Conservation (phyloP, 64 coral and sea anemone species). For the Stichodactyla helianthus region DNA sequence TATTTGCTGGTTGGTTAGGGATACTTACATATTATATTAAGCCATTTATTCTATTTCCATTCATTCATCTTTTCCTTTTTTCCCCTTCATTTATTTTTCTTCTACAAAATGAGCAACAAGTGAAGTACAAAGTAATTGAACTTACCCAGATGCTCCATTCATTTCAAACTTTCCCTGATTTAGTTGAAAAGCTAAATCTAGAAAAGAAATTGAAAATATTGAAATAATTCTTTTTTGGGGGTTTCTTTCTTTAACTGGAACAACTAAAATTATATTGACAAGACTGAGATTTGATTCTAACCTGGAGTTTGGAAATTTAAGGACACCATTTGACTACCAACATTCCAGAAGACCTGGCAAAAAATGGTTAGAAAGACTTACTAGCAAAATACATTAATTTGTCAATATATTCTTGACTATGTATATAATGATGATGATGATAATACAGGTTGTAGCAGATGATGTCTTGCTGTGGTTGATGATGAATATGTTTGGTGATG, state of each 20-base stretch:
- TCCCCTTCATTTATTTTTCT: too few species aligned
- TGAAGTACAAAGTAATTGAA: not conserved
- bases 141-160: conserved; percentile 68
- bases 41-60: too few species aligned
- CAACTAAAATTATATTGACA: not conserved
- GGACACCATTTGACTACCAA: conserved; percentile 96
- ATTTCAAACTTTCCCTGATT: conserved; percentile 75
- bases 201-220: not conserved
- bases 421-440: not conserved
- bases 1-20: too few species aligned
- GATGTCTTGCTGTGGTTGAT: not conserved
- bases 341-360: conserved; percentile 93
- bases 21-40: too few species aligned
- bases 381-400: too few species aligned
- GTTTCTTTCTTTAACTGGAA: not conserved
- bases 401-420: too few species aligned
- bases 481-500: too few species aligned
- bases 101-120: not conserved
- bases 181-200: conserved; percentile 67
- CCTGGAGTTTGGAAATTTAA: conserved; percentile 98
- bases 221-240: not conserved
- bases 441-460: not conserved
- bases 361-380: too few species aligned
- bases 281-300: not conserved
- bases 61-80: too few species aligned